Percentiles rank a stretch among this genome's conserved stretches.
Conservation (phyloP, 2,113 vertebrate genomes). For the Saguinus imperator region DNA sequence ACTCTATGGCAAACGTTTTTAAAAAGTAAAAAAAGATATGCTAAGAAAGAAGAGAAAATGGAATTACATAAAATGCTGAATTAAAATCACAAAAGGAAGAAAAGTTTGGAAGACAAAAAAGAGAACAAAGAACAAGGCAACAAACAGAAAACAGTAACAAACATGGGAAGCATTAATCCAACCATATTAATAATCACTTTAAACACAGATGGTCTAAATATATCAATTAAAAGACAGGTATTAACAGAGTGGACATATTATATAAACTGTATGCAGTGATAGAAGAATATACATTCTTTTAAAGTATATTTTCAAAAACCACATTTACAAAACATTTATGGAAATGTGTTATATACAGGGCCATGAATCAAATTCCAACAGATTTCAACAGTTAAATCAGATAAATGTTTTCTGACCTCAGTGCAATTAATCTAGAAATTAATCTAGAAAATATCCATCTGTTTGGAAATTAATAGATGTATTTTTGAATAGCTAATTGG, state of each 20-base stretch:
- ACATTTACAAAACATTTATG: not conserved
- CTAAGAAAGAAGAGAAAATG: not conserved
- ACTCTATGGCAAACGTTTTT: not conserved
- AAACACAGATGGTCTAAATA: not conserved
- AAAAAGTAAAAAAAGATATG: not conserved
- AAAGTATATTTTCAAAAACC: not conserved
- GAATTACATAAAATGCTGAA: not conserved
- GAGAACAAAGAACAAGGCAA: not conserved
- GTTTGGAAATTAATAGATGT: not conserved
- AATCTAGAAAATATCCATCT: not conserved
- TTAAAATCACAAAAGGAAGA: not conserved
- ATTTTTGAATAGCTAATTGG: not conserved
- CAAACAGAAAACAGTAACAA: not conserved
- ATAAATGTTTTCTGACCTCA: not conserved
- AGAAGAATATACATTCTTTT: not conserved
- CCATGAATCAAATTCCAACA: not conserved
- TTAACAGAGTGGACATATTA: not conserved
- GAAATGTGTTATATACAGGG: not conserved
- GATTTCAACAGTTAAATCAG: not conserved
- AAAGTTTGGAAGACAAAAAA: not conserved
- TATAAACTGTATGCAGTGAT: not conserved
- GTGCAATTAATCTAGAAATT: not conserved
- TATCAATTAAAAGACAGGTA: not conserved
- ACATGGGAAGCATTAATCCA: not conserved
- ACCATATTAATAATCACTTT: not conserved